These are phyloP conservation scores for Myopa testacea DNA, from an alignment of 2,888 invertebrate genomes.

Conservation along the genomic window DNA sequence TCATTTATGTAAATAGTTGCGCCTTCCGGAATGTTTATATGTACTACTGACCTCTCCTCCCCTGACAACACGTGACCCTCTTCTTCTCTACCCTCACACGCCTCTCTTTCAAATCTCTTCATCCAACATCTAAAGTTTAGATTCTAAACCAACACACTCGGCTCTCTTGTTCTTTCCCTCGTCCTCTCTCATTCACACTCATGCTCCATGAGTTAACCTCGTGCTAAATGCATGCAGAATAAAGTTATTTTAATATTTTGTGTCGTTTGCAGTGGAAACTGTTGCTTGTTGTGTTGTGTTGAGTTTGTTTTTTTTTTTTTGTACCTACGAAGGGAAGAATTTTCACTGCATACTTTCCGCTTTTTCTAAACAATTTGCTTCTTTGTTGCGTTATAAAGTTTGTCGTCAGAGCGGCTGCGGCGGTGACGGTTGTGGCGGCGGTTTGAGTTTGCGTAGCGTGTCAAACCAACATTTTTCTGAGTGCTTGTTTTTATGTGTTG, in stretches of 20 bases:
- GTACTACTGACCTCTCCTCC: neutral
- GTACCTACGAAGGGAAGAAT: neutral
- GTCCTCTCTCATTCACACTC: neutral
- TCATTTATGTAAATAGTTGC: constrained; percentile 29
- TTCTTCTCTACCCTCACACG: neutral
- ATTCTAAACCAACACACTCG: too few species aligned
- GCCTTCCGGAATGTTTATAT: neutral
- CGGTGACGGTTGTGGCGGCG: too few species aligned
- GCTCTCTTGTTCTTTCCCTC: neutral
- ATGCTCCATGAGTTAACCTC: constrained; percentile 26
- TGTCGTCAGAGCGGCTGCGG: neutral
- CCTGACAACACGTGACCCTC: neutral
- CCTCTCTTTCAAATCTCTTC: too few species aligned
- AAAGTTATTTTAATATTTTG: constrained; percentile 35
- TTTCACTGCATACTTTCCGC: constrained; percentile 7
- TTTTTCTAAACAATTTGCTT: neutral
- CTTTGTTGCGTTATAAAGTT: constrained; percentile 4
- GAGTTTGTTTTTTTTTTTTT: neutral
- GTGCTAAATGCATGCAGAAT: constrained; percentile 38
- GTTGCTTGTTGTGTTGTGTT: neutral
- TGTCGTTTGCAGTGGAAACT: neutral
- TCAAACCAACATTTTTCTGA: neutral
- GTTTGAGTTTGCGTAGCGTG: neutral
- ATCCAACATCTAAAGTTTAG: too few species aligned
- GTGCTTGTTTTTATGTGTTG: too few species aligned